phyloP scores from a whole-genome alignment of 2,888 invertebrate species.

The Sinotaia quadrata region DNA sequence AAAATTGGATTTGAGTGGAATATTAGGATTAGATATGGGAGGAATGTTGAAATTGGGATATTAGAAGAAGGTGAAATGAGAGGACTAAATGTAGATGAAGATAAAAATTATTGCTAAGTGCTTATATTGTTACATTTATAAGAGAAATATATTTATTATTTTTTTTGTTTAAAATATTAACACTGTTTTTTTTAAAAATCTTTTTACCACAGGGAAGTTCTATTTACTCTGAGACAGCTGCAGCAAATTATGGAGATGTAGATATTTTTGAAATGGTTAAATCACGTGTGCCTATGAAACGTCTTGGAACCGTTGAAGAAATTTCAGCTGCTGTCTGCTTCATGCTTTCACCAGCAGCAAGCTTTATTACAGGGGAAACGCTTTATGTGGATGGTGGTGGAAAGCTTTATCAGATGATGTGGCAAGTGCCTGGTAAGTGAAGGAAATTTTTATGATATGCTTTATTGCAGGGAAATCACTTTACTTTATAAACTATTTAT shows the following conservation, averaged over 20 bases:
- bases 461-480: not conserved
- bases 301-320: conserved; percentile 40
- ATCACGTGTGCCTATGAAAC: not conserved
- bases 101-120: no score
- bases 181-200: no score
- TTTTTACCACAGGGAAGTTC: conserved; percentile 69
- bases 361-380: conserved; percentile 73
- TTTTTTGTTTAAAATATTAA: no score
- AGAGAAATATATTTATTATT: no score
- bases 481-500: not conserved
- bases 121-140: no score
- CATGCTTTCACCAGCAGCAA: conserved; percentile 73
- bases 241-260: conserved; percentile 72
- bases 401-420: conserved; percentile 65
- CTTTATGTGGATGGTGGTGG: conserved; percentile 73
- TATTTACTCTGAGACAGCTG: conserved; percentile 74
- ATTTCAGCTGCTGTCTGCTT: conserved; percentile 73
- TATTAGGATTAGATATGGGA: no score
- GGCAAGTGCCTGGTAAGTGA: conserved; percentile 57
- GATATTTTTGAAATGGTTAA: not conserved
- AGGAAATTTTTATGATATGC: no score
- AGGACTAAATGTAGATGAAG: no score
- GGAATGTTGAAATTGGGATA: no score
- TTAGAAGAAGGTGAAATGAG: no score
- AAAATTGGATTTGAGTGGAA: no score